Evolutionary conservation across 2,797 vertebrate species (phyloP), one percentile per base, ranked within the genome.

Genomic region (Calcarius lapponicus): DNA sequence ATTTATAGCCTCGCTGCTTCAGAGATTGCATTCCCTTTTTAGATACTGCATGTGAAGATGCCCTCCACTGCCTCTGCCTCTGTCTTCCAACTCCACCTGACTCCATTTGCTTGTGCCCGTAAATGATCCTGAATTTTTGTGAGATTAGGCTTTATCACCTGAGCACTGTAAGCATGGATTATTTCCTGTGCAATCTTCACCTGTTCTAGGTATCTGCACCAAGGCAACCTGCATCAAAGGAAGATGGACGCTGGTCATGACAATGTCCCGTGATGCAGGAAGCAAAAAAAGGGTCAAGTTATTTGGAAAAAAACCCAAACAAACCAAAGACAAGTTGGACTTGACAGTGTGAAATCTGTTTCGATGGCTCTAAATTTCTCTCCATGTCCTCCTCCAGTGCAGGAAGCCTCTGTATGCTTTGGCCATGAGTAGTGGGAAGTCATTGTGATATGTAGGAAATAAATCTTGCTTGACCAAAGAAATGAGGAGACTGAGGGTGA

Each of bases 1-100:
- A 92, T 92, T 92, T 93, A 83, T 75, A 76, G 82, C 36, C 56
- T 84, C 89, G 31, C 18, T 93, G 70, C 91, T 93, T 91, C 48
- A 70, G 67, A 95, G 74, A 17, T 60, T 76, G 32, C 64, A 40
- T 82, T 90, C 56, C 71, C 11, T 81, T 94, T 94, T 74, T 84
- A 70, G 74, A 76, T 57, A 50, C 70, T 81, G 60, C 64, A 67
- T 53, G 56, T 76, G 67, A 86, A 84, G 58, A 86, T 81, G 78
- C 48, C 60, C 48, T 96, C 60, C 80, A 58, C 53, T 36, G 25
- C 76, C 43, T 62, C 74, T 82, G 69, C 36, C 38, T 72, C 58
- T 32, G 20, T 22, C 54, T 86, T 76, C 48, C 86, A 85, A 5
- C 53, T 88, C 85, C 66, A 57, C 56, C 56, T 29, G 25, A 29